Conservation (phyloP, 2,797 vertebrate species). For the Rhinichthys osculus region DNA sequence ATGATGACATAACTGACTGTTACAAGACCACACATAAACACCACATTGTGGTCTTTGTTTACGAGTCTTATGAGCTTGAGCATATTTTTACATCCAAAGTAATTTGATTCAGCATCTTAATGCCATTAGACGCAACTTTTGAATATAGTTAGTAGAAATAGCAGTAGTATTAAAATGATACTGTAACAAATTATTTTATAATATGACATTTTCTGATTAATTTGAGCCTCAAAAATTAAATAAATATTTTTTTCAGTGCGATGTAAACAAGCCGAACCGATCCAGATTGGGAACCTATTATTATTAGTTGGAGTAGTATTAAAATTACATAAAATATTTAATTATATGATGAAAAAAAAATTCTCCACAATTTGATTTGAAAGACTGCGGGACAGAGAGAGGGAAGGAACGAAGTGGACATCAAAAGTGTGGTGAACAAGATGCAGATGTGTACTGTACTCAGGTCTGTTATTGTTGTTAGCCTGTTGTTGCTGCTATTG, state of each 20-base stretch:
- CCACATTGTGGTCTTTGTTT: background rate
- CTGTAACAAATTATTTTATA: too few relatives aligned
- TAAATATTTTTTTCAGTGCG: too few relatives aligned
- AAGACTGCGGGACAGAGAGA: constrained; percentile 4
- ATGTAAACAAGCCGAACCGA: too few relatives aligned
- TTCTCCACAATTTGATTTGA: too few relatives aligned
- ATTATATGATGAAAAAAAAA: background rate
- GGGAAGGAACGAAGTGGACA: background rate
- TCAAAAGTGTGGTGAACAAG: constrained; percentile 22
- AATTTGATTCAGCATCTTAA: background rate
- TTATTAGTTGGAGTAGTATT: background rate
- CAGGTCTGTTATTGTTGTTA: constrained; percentile 23
- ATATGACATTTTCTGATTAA: background rate
- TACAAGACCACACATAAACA: background rate
- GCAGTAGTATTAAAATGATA: background rate
- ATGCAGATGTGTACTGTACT: constrained; percentile 28
- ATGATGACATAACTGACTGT: background rate
- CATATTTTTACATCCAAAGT: background rate
- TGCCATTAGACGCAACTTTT: background rate
- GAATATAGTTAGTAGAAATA: background rate
- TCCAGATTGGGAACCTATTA: background rate
- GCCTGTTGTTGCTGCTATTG: constrained; percentile 5
- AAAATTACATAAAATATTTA: background rate
- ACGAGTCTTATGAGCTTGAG: background rate
- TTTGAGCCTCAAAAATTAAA: too few relatives aligned